Evolutionary conservation across 1,140 invertebrate genomes (phyloP).

Genomic region (Heterodera carotae): DNA sequence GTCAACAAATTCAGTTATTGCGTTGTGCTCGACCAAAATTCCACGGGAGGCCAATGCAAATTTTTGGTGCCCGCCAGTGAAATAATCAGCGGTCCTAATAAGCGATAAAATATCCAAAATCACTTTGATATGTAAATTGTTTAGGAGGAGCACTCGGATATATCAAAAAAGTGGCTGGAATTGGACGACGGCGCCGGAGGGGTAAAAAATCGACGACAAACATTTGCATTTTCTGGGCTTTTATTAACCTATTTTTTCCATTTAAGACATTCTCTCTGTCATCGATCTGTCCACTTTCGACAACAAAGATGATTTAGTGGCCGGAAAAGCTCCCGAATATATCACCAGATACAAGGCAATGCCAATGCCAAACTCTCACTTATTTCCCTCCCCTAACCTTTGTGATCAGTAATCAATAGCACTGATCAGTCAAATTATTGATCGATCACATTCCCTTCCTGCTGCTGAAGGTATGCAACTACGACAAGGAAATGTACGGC

Average conservation of each 20-base stretch:
- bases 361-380: too few species aligned
- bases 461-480: slow-evolving; percentile 73
- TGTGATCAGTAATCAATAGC: too few species aligned
- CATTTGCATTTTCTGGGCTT: too few species aligned
- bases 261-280: slow-evolving; percentile 44
- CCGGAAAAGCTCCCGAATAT: slow-evolving; percentile 59
- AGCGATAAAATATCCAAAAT: neutral
- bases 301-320: slow-evolving; percentile 55
- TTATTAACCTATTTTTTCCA: too few species aligned
- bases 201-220: slow-evolving; percentile 13
- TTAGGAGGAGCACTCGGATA: slow-evolving; percentile 57
- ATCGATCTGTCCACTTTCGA: slow-evolving; percentile 62
- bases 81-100: slow-evolving; percentile 45
- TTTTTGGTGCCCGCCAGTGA: slow-evolving; percentile 57
- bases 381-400: neutral
- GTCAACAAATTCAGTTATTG: slow-evolving; percentile 69
- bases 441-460: slow-evolving; percentile 65
- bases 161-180: slow-evolving; percentile 56
- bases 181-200: slow-evolving; percentile 52
- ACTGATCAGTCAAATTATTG: slow-evolving; percentile 54
- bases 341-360: slow-evolving; percentile 66
- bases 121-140: neutral
- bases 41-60: slow-evolving; percentile 66
- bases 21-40: slow-evolving; percentile 75
- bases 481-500: slow-evolving; percentile 75